phyloP scores from a whole-genome alignment of 2,888 invertebrate genomes.

The Dendrolimus pini region DNA sequence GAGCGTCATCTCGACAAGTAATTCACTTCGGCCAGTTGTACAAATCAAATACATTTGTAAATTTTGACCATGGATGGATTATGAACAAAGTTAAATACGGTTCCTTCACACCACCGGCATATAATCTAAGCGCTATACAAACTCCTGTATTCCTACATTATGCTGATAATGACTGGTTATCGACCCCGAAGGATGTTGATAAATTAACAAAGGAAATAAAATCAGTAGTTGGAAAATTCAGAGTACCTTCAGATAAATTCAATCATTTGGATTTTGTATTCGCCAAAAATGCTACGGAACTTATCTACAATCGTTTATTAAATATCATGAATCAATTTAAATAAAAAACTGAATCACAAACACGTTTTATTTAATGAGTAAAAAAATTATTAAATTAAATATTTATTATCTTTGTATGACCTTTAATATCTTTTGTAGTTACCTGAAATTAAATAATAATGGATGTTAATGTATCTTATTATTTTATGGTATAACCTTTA shows the following conservation, averaged over 20 bases:
- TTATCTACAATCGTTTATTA: conserved; percentile 74
- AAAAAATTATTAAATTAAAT: conserved; percentile 16
- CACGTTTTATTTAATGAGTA: conserved; percentile 10
- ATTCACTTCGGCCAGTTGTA: conserved; percentile 69
- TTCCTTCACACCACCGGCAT: conserved; percentile 62
- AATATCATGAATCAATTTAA: conserved; percentile 58
- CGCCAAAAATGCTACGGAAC: conserved; percentile 71
- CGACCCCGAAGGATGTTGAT: conserved; percentile 59
- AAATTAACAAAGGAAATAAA: conserved; percentile 52
- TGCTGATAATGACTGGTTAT: conserved; percentile 69
- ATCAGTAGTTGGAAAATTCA: conserved; percentile 58
- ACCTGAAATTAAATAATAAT: conserved; percentile 9
- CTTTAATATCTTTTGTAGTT: conserved; percentile 12
- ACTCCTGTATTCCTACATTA: conserved; percentile 71
- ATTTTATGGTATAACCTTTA: too few species aligned
- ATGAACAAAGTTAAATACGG: conserved; percentile 63
- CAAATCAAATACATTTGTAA: conserved; percentile 59
- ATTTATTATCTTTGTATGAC: conserved; percentile 8
- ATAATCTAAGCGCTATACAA: conserved; percentile 57
- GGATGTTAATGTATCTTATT: too few species aligned
- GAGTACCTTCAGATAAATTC: conserved; percentile 60
- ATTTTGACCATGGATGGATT: conserved; percentile 66
- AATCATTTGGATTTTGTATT: conserved; percentile 78
- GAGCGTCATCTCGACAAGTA: conserved; percentile 65
- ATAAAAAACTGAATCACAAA: conserved; percentile 18